phyloP scores from a whole-genome alignment of 2,888 invertebrate species.

The Tenthredo scrophulariae region DNA sequence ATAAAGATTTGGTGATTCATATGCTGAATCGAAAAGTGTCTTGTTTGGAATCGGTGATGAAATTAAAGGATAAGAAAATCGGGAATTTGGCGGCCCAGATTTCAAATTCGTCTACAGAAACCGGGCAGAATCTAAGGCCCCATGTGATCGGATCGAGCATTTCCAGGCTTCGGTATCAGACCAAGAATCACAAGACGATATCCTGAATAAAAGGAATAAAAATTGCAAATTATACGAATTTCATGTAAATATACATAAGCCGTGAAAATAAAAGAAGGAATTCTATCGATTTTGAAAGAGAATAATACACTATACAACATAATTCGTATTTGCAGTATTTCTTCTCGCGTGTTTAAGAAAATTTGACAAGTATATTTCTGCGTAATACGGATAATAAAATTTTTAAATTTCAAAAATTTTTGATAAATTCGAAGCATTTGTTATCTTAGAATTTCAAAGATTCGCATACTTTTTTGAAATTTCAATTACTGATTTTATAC shows the following conservation, averaged over 20 bases:
- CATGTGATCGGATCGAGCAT: constrained; percentile 59
- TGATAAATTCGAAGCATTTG: too few relatives aligned
- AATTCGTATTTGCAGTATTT: neutral
- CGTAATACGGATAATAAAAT: too few relatives aligned
- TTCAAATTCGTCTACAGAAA: neutral
- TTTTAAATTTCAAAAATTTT: too few relatives aligned
- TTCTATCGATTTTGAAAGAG: neutral
- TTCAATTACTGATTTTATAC: too few relatives aligned
- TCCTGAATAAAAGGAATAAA: neutral
- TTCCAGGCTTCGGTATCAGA: constrained; percentile 41
- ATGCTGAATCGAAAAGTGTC: constrained; percentile 82
- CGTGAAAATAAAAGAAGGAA: neutral
- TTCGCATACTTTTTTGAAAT: too few relatives aligned
- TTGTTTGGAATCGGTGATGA: constrained; percentile 82
- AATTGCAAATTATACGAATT: neutral
- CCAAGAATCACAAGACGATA: neutral
- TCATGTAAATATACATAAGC: neutral
- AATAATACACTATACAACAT: neutral
- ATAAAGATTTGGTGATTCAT: constrained; percentile 80
- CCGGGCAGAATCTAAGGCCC: constrained; percentile 55
- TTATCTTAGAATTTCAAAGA: too few relatives aligned
- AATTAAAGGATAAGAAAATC: constrained; percentile 83
- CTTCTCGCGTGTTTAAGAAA: neutral
- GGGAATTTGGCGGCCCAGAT: constrained; percentile 57
- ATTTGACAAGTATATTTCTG: neutral